Evolutionary conservation across 2,113 vertebrate species (phyloP).

Genomic region (Microtus oregoni): DNA sequence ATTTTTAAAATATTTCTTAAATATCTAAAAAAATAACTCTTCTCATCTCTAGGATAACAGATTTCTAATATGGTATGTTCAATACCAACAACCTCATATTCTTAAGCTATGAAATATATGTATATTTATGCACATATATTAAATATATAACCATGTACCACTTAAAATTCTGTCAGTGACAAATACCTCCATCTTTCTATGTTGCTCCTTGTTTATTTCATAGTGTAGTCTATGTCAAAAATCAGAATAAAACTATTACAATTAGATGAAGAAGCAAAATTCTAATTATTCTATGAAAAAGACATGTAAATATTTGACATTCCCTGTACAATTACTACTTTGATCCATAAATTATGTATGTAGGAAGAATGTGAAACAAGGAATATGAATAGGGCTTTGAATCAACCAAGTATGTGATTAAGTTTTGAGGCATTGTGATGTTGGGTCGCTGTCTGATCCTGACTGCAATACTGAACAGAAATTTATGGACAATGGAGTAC

Average conservation of each 20-base stretch:
- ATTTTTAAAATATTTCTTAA: slow-evolving; percentile 34
- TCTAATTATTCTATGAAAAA: background rate
- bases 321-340: background rate
- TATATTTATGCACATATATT: slow-evolving; percentile 19
- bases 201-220: background rate
- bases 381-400: background rate
- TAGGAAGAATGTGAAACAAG: background rate
- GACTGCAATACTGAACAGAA: background rate
- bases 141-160: background rate
- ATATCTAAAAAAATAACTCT: background rate
- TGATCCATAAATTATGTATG: background rate
- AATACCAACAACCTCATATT: background rate
- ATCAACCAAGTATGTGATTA: background rate
- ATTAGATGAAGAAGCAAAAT: background rate
- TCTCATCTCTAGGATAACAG: background rate
- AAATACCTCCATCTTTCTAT: background rate
- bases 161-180: background rate
- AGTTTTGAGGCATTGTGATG: background rate
- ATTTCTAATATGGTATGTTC: slow-evolving; percentile 28
- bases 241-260: background rate
- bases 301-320: background rate
- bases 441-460: background rate
- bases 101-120: background rate
- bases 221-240: background rate
- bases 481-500: background rate